Evolutionary conservation across 2,113 vertebrate species (phyloP).

Genomic region (Solea solea): DNA sequence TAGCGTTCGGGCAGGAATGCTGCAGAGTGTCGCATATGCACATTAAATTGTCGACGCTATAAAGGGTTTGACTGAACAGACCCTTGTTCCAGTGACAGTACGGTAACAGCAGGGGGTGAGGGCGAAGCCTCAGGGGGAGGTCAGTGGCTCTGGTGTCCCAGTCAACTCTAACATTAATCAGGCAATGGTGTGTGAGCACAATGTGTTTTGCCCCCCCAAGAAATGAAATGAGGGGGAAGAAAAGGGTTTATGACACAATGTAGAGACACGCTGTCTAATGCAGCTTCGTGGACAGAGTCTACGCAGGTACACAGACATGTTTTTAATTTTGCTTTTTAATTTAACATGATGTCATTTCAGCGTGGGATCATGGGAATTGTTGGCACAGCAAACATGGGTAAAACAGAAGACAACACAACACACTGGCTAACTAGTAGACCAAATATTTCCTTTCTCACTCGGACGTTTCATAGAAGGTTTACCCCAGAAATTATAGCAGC

Average conservation of each 20-base stretch:
- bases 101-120: conserved; percentile 34
- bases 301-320: neutral
- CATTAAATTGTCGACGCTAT: conserved; percentile 4
- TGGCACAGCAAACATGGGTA: no score
- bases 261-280: conserved; percentile 9
- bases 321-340: neutral
- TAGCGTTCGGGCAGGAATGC: neutral
- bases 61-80: conserved; percentile 9
- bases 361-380: no score
- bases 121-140: conserved; percentile 25
- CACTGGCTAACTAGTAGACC: no score
- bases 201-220: conserved; percentile 52
- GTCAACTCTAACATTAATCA: conserved; percentile 60
- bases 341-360: neutral
- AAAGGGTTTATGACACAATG: conserved; percentile 53
- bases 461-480: no score
- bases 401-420: neutral
- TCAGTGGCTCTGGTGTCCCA: conserved; percentile 41
- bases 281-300: conserved; percentile 9
- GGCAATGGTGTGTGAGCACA: conserved; percentile 59
- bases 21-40: conserved; percentile 9
- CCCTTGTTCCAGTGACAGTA: conserved; percentile 30
- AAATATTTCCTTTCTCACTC: no score
- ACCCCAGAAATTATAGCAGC: no score
- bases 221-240: conserved; percentile 66